phyloP scores from a whole-genome alignment of 2,888 invertebrate species.

The Camptogramma bilineatum region DNA sequence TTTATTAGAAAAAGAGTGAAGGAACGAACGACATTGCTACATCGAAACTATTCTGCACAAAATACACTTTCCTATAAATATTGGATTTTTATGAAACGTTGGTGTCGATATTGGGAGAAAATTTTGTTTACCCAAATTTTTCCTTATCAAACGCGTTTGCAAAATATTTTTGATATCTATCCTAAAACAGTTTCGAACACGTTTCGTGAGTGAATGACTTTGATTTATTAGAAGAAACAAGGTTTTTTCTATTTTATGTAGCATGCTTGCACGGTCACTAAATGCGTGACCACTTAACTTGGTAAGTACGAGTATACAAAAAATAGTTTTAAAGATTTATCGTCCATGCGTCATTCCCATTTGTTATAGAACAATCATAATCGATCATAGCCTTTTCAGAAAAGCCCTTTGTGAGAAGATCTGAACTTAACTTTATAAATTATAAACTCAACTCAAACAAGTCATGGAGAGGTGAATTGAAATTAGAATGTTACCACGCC shows the following conservation, averaged over 20 bases:
- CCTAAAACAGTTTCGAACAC: neutral
- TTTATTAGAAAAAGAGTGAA: neutral
- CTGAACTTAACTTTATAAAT: neutral
- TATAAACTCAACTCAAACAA: neutral
- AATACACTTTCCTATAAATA: conserved; percentile 16
- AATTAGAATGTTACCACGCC: conserved; percentile 5
- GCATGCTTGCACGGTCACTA: too few relatives aligned
- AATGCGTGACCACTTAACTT: too few relatives aligned
- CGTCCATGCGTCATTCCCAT: neutral
- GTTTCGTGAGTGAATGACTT: neutral
- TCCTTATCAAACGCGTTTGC: conserved; percentile 15
- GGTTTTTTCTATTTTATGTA: neutral
- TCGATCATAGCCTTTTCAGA: too few relatives aligned
- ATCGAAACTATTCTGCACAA: neutral
- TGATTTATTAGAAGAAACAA: neutral
- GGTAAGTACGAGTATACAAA: too few relatives aligned
- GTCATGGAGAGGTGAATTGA: too few relatives aligned
- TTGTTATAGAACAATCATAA: too few relatives aligned
- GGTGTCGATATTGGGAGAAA: conserved; percentile 16
- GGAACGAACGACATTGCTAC: neutral
- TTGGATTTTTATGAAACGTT: conserved; percentile 17
- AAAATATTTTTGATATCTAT: conserved; percentile 28
- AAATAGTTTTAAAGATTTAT: too few relatives aligned
- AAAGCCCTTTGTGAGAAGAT: too few relatives aligned
- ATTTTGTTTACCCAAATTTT: conserved; percentile 8